Conservation (phyloP, 2,113 vertebrate genomes). For the Hyperopisus bebe region DNA sequence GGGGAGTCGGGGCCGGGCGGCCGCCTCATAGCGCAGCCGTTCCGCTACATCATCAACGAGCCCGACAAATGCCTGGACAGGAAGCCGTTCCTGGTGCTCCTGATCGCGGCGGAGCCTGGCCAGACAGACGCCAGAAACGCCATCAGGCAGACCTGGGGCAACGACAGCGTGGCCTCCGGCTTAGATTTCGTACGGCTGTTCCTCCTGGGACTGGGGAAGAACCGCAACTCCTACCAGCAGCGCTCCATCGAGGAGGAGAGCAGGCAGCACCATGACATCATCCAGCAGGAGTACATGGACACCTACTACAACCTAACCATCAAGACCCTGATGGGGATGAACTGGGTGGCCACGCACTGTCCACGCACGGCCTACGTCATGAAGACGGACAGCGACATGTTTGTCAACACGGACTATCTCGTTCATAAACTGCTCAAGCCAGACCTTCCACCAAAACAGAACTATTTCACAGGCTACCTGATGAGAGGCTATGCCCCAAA, state of each 20-base stretch:
- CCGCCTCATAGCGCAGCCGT: slow-evolving; percentile 58
- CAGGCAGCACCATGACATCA: slow-evolving; percentile 73
- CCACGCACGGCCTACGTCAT: slow-evolving; percentile 78
- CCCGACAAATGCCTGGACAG: slow-evolving; percentile 72
- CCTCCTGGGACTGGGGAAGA: slow-evolving; percentile 72
- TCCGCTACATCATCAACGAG: slow-evolving; percentile 82
- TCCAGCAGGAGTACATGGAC: slow-evolving; percentile 90
- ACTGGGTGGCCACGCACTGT: slow-evolving; percentile 88
- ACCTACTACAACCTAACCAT: slow-evolving; percentile 92
- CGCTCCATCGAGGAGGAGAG: slow-evolving; percentile 76
- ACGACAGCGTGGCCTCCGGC: slow-evolving; percentile 70
- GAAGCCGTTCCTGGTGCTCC: slow-evolving; percentile 77
- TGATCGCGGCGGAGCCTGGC: slow-evolving; percentile 82
- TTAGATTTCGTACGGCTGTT: slow-evolving; percentile 74
- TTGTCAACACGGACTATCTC: slow-evolving; percentile 91
- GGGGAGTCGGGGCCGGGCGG: slow-evolving; percentile 49
- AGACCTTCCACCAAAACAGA: slow-evolving; percentile 65
- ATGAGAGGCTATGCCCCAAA: slow-evolving; percentile 85
- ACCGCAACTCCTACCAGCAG: slow-evolving; percentile 65
- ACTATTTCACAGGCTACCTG: slow-evolving; percentile 89
- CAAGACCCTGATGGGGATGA: slow-evolving; percentile 97
- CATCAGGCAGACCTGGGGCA: slow-evolving; percentile 94
- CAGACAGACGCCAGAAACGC: slow-evolving; percentile 81
- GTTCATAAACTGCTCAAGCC: slow-evolving; percentile 84
- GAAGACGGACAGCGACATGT: slow-evolving; percentile 98